Evolutionary conservation across 2,888 invertebrate species (phyloP), one percentile per base, ranked within the genome.

Genomic region (Clostera curtula): DNA sequence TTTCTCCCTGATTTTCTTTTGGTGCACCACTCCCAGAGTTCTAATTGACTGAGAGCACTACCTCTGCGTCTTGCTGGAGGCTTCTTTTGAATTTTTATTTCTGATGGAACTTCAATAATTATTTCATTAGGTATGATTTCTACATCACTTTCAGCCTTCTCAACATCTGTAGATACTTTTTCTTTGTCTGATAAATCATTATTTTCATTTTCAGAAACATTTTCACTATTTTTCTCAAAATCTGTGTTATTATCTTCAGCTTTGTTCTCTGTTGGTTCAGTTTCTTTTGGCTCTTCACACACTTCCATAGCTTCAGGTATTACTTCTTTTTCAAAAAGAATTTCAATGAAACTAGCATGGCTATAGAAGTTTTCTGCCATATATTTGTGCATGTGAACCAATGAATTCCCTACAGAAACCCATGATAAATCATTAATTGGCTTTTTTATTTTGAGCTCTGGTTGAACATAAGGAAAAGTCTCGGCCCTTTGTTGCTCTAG

Each of bases 1-100:
- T 82, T 85, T n/a, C 80, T 57, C 1, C 72, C 71, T 6, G 86
- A 84, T 36, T 86, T 82, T 10, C 88, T 59, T 45, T 86, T 89
- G 27, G 85, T 73, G 46, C 91, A 92, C 91, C 92, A 93, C 25
- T 91, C 90, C 91, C 93, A 92, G 45, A 90, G 90, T 48, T 92
- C 89, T 11, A 93, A 66, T 45, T 89, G 89, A 24, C 89, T 89
- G 7, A 92, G 71, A 14, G 90, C 89, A 66, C 91, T 92, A 18
- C 92, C 88, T 35, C 92, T 80, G n/a, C 92, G 76, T 44, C 92
- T 87, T 2, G 82, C 85, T 5, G 84, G 69, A 20, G 72, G 67
- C 46, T 86, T 86, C 31, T 82, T 85, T 14, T 73, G 72, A 19
- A 68, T 64, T 53, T 85, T 87, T 22, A 55, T 44, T 9, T 77